Evolutionary conservation across 1,140 invertebrate species (phyloP), one percentile per base, ranked within the genome.

Genomic region (Drusus annulatus): DNA sequence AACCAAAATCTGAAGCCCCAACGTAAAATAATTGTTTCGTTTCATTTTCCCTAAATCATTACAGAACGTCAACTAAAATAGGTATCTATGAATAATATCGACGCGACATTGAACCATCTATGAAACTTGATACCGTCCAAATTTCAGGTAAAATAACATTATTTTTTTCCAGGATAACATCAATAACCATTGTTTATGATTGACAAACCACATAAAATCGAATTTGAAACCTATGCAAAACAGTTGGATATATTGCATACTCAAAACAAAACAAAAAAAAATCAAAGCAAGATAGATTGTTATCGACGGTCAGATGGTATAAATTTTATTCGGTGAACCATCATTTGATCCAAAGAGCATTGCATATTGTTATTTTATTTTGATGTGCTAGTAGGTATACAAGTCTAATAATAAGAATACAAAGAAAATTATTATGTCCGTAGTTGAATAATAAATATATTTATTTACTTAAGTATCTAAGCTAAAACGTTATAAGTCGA

Each of bases 71-170:
- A 7, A 8, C 36, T 0, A 10, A 45, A 45, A 13, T 13, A 0
- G 10, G 10, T 13, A 13, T 13, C 36, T 45, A 45, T 45, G 13
- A 45, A 45, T 45, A 45, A 13, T 13, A 45, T 45, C 0, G 36
- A 7, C 13, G 36, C 36, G 36, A 45, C 36, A 45, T 45, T 45
- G 36, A 45, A 45, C 36, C n/a, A 7, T 21, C 54, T 56, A 4
- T 8, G 54, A 56, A 56, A 56, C 21, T 56, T 56, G 54, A 56
- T 56, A 56, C 54, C n/a, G 21, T 19, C 54, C 54, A 56, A 56
- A 56, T 19, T 56, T 56, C 21, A 56, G 54, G 21, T 21, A 21
- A 56, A 17, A 56, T 56, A 56, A 56, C 54, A 56, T 17, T 56
- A 56, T 56, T 56, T 56, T 45, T 21, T 6, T 16, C n/a, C 54